Conservation (phyloP, 2,888 invertebrate species). For the Tipula confusa region DNA sequence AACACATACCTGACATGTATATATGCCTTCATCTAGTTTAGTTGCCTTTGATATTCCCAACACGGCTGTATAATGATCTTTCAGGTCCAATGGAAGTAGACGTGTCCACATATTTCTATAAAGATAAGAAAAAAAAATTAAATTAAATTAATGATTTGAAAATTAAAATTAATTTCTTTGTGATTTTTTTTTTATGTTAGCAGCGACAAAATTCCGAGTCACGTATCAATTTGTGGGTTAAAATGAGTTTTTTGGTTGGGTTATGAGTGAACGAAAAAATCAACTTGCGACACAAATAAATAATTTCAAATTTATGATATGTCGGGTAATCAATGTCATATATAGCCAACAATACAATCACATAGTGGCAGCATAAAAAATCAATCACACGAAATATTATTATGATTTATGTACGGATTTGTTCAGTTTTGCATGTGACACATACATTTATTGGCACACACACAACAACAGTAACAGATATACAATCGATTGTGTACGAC, state of each 20-base stretch:
- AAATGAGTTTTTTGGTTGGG: neutral
- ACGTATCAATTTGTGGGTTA: neutral
- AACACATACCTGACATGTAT: constrained; percentile 66
- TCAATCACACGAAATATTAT: neutral
- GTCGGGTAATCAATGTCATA: neutral
- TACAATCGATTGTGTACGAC: too few relatives aligned
- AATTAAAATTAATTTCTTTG: neutral
- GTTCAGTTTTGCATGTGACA: neutral
- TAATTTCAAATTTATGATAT: neutral
- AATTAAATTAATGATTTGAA: constrained; percentile 27
- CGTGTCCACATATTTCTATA: constrained; percentile 65
- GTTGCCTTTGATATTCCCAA: constrained; percentile 68
- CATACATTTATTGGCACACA: neutral
- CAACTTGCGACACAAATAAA: neutral
- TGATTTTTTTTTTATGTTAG: neutral
- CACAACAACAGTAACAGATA: too few relatives aligned
- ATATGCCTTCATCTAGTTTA: constrained; percentile 67
- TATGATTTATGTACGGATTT: neutral
- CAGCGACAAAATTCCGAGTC: neutral
- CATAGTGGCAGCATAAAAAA: neutral
- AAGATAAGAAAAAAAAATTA: constrained; percentile 34
- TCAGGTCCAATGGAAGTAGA: constrained; percentile 49
- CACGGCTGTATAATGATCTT: constrained; percentile 57
- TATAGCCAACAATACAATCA: neutral
- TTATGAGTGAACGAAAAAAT: neutral